These are phyloP conservation scores for Trichomalopsis sarcophagae DNA, from an alignment of 1,140 invertebrate genomes.

Conservation along the genomic window DNA sequence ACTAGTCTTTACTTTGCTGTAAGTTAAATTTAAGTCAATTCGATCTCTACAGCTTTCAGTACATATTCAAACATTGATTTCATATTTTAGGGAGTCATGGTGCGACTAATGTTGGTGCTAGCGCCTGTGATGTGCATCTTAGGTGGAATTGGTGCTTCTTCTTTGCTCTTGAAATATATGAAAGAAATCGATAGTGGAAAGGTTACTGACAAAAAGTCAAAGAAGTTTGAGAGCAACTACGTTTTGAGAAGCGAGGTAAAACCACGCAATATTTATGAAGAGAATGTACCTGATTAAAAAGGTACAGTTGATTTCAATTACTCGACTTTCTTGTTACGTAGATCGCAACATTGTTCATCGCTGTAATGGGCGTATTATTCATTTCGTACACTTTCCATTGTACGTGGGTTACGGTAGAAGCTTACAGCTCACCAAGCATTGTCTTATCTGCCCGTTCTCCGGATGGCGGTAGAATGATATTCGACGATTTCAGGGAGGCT, in stretches of 20 bases:
- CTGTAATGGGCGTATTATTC: conserved; percentile 89
- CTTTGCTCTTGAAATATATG: conserved; percentile 92
- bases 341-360: conserved; percentile 91
- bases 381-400: conserved; percentile 97
- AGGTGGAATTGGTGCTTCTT: conserved; percentile 94
- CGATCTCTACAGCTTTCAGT: background rate
- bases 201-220: conserved; percentile 79
- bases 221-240: conserved; percentile 83
- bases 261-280: background rate
- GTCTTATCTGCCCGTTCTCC: conserved; percentile 95
- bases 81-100: conserved; percentile 91
- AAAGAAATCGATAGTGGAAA: conserved; percentile 85
- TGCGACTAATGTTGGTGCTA: conserved; percentile 97
- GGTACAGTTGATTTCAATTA: conserved; percentile 52
- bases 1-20: conserved; percentile 99
- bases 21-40: conserved; percentile 68
- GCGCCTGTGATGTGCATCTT: conserved; percentile 99
- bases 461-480: conserved; percentile 96
- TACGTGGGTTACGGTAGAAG: conserved; percentile 99
- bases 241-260: conserved; percentile 90
- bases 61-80: conserved; percentile 7
- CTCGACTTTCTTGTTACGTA: conserved; percentile 61
- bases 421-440: conserved; percentile 98
- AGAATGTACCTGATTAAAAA: background rate
- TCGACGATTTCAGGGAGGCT: conserved; percentile 98